Percentiles rank a stretch among this genome's conserved stretches.
phyloP scores from a whole-genome alignment of 1,140 invertebrate species.

The Lepidurus couesii region DNA sequence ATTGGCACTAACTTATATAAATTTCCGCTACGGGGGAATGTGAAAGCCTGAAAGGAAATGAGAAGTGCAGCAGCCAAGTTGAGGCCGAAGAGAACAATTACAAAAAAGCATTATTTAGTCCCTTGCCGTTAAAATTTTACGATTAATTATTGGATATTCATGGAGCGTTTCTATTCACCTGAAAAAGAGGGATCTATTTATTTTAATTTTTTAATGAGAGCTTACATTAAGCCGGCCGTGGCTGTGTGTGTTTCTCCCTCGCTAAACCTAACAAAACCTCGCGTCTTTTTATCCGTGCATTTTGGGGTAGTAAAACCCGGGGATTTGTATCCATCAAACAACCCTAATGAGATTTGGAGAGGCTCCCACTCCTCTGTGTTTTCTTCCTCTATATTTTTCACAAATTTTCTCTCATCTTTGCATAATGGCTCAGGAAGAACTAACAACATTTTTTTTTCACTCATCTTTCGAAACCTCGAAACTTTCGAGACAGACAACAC shows the following conservation, averaged over 20 bases:
- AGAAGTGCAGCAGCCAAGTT: constrained; percentile 1
- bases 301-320: background rate
- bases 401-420: constrained; percentile 15
- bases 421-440: background rate
- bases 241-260: background rate
- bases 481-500: background rate
- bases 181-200: no score
- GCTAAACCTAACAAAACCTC: background rate
- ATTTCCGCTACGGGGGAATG: background rate
- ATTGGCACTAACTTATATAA: constrained; percentile 6
- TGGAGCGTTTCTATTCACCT: background rate
- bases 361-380: background rate
- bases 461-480: background rate
- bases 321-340: constrained; percentile 22
- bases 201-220: no score
- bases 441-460: constrained; percentile 1
- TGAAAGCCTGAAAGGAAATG: constrained; percentile 19
- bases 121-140: background rate
- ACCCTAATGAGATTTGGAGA: constrained; percentile 14
- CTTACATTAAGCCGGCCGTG: background rate
- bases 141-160: background rate
- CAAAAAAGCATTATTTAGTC: background rate
- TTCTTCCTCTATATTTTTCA: background rate
- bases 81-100: background rate
- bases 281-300: background rate